Percentiles rank a stretch among this genome's conserved stretches.
Conservation (phyloP, 2,888 invertebrate genomes). For the Megamerina dolium region DNA sequence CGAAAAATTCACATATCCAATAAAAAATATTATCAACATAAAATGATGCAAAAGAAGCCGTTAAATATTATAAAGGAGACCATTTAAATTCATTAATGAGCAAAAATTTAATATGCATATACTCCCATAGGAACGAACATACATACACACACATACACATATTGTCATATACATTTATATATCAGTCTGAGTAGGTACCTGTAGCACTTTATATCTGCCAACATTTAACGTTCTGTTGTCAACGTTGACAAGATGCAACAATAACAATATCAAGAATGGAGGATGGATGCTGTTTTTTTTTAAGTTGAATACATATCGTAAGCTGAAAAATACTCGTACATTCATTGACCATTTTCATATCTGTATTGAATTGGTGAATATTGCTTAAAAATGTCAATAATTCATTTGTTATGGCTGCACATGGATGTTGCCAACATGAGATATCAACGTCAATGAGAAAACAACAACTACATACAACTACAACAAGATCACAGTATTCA, state of each 20-base stretch:
- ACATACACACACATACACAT: slow-evolving; percentile 8
- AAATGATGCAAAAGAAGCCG: slow-evolving; percentile 46
- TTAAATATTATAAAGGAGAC: slow-evolving; percentile 49
- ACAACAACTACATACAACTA: too few relatives aligned
- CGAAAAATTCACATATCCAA: background rate
- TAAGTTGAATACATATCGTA: too few relatives aligned
- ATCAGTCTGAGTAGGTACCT: background rate
- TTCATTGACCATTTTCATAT: slow-evolving; percentile 23
- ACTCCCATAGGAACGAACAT: slow-evolving; percentile 4
- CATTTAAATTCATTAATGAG: slow-evolving; percentile 50
- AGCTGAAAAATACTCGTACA: too few relatives aligned
- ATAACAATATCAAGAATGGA: too few relatives aligned
- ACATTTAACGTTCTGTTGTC: background rate
- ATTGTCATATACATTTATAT: slow-evolving; percentile 1
- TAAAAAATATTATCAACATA: slow-evolving; percentile 47
- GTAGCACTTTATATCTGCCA: background rate
- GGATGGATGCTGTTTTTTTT: too few relatives aligned
- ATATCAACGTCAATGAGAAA: too few relatives aligned
- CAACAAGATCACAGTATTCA: too few relatives aligned
- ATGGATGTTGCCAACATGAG: slow-evolving; percentile 44
- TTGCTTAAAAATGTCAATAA: slow-evolving; percentile 50
- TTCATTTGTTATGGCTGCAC: slow-evolving; percentile 50
- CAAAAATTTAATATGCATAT: slow-evolving; percentile 23
- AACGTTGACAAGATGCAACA: too few relatives aligned
- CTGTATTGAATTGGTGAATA: slow-evolving; percentile 40